phyloP scores from a whole-genome alignment of 2,888 invertebrate genomes.

The Drosophila eohydei region DNA sequence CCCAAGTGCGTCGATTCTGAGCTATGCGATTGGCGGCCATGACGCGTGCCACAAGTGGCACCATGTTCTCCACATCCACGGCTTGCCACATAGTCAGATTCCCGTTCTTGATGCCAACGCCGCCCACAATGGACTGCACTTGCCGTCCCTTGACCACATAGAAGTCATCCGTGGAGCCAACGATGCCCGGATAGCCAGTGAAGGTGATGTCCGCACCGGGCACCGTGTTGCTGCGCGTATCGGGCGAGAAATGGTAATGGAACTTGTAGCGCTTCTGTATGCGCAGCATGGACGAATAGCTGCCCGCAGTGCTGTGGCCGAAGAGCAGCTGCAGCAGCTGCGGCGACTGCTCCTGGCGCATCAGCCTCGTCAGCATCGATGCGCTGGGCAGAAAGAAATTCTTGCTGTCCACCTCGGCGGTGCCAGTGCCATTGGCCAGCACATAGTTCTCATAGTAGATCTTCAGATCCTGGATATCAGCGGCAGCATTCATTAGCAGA shows the following conservation, averaged over 20 bases:
- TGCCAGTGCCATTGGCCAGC: slow-evolving; percentile 55
- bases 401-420: slow-evolving; percentile 84
- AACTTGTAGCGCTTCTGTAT: slow-evolving; percentile 94
- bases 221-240: slow-evolving; percentile 86
- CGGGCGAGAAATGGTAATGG: slow-evolving; percentile 88
- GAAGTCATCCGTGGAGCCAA: slow-evolving; percentile 93
- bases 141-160: slow-evolving; percentile 88
- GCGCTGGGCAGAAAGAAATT: slow-evolving; percentile 87
- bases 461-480: slow-evolving; percentile 89
- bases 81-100: slow-evolving; percentile 90
- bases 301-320: slow-evolving; percentile 93
- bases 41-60: slow-evolving; percentile 90
- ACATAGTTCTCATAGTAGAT: slow-evolving; percentile 84
- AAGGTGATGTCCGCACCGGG: slow-evolving; percentile 90
- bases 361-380: slow-evolving; percentile 83
- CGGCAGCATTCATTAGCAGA: slow-evolving; percentile 90
- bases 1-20: slow-evolving; percentile 90
- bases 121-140: slow-evolving; percentile 88
- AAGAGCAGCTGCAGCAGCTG: slow-evolving; percentile 88
- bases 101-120: slow-evolving; percentile 91
- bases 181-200: slow-evolving; percentile 93
- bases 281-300: slow-evolving; percentile 92
- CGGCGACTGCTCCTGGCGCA: slow-evolving; percentile 51
- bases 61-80: slow-evolving; percentile 86
- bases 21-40: slow-evolving; percentile 94